Conservation (phyloP, 2,888 invertebrate genomes). For the Luperina nickerlii region DNA sequence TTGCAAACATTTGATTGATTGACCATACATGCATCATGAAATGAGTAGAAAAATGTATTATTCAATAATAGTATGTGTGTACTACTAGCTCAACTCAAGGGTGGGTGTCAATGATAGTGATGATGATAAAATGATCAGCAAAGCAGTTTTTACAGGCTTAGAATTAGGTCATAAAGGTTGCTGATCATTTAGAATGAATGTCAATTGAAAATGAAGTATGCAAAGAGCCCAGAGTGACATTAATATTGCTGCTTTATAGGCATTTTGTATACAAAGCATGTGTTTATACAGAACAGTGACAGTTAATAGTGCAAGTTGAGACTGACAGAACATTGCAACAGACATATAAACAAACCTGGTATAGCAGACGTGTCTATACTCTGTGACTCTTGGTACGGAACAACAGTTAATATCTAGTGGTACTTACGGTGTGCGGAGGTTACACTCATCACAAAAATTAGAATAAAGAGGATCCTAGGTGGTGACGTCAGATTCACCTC, state of each 20-base stretch:
- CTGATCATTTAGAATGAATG: conserved; percentile 49
- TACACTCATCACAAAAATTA: conserved; percentile 44
- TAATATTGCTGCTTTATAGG: conserved; percentile 55
- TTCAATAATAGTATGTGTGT: conserved; percentile 43
- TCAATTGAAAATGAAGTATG: conserved; percentile 49
- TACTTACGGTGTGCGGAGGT: conserved; percentile 49
- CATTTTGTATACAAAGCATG: conserved; percentile 66
- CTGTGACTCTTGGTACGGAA: conserved; percentile 60
- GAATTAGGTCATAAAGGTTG: conserved; percentile 27
- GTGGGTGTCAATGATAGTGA: conserved; percentile 45
- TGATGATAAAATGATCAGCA: conserved; percentile 52
- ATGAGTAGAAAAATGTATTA: conserved; percentile 55
- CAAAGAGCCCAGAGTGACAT: conserved; percentile 59
- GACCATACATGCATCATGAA: conserved; percentile 69
- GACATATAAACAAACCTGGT: conserved; percentile 69
- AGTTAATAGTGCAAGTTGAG: conserved; percentile 68
- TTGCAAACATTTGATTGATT: conserved; percentile 47
- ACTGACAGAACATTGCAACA: conserved; percentile 70
- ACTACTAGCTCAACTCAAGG: conserved; percentile 38
- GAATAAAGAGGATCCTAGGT: conserved; percentile 48
- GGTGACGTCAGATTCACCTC: conserved; percentile 59
- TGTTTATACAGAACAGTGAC: conserved; percentile 60
- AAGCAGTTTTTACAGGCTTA: conserved; percentile 44
- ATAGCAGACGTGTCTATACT: conserved; percentile 65
- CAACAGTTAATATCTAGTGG: conserved; percentile 48